Percentiles rank a stretch among this genome's conserved stretches.
Conservation (phyloP, 1,140 invertebrate genomes). For the Pinna nobilis region DNA sequence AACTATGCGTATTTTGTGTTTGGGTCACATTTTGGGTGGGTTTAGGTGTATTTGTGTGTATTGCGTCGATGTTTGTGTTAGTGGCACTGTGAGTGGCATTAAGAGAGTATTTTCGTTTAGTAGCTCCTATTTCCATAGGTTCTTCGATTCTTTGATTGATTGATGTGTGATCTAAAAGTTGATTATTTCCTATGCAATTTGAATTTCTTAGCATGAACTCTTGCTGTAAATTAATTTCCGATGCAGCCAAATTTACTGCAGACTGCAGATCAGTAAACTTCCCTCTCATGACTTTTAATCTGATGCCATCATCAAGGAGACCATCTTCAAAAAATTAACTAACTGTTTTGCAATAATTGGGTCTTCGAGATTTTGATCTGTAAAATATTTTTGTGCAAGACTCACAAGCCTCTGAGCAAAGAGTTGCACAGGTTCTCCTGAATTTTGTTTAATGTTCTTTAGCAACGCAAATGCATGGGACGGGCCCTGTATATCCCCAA, state of each 20-base stretch:
- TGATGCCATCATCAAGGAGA: conserved; percentile 16
- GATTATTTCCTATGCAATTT: background rate
- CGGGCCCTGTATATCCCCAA: conserved; percentile 8
- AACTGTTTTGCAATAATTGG: conserved; percentile 4
- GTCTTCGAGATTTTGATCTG: background rate
- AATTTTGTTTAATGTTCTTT: background rate
- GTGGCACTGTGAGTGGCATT: background rate
- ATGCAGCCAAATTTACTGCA: conserved; percentile 3
- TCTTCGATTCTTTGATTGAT: background rate
- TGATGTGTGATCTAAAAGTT: background rate
- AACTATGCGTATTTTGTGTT: background rate
- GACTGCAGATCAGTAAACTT: conserved; percentile 8
- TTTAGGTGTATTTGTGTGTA: background rate
- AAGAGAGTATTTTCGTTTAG: background rate
- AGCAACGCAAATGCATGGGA: conserved; percentile 2
- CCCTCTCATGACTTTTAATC: conserved; percentile 34
- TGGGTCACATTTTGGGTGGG: background rate
- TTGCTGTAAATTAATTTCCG: background rate
- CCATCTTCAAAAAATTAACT: conserved; percentile 32
- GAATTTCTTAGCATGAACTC: background rate
- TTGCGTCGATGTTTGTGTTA: background rate
- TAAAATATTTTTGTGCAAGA: background rate
- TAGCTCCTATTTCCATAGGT: background rate
- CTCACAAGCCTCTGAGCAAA: background rate
- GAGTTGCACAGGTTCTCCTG: background rate